A percentile compares a stretch with the other conserved stretches of the same genome.
Conservation (phyloP, 30 jellyfish, hydroid and myxozoan species). For the Turritopsis dohrnii region DNA sequence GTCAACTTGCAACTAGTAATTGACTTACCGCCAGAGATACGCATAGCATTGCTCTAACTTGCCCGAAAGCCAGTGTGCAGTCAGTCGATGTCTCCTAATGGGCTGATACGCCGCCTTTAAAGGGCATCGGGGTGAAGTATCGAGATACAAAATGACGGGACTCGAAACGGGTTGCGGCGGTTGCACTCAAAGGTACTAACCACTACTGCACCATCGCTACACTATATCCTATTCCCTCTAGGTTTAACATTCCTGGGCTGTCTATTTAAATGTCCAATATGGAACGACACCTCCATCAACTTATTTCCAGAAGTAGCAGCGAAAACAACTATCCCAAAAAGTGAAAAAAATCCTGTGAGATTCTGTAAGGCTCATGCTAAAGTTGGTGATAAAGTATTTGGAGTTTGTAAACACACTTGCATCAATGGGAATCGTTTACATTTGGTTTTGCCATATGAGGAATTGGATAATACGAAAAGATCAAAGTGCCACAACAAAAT, state of each 20-base stretch:
- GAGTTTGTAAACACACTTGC: slow-evolving; percentile 17
- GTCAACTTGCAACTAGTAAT: no score
- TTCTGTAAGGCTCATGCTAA: not conserved
- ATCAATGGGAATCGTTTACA: not conserved
- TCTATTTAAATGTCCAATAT: slow-evolving; percentile 4
- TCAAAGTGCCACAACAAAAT: not conserved
- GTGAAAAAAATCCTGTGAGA: not conserved
- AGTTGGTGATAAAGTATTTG: slow-evolving; percentile 1
- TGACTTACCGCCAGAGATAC: no score
- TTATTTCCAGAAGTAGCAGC: slow-evolving; percentile 9
- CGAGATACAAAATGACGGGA: no score
- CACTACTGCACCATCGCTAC: no score
- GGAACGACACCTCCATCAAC: not conserved
- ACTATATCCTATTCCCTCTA: not conserved
- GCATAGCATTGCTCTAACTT: no score
- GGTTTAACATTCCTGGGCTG: slow-evolving; percentile 1
- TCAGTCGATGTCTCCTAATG: no score
- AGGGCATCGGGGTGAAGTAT: no score
- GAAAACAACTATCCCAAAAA: slow-evolving; percentile 1
- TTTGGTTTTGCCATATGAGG: not conserved
- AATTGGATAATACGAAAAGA: not conserved
- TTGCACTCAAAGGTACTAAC: no score
- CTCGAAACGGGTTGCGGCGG: no score
- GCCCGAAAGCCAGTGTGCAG: no score
- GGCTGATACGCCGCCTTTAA: no score